Evolutionary conservation across 2,113 vertebrate species (phyloP).

Genomic region (Peromyscus polionotus): DNA sequence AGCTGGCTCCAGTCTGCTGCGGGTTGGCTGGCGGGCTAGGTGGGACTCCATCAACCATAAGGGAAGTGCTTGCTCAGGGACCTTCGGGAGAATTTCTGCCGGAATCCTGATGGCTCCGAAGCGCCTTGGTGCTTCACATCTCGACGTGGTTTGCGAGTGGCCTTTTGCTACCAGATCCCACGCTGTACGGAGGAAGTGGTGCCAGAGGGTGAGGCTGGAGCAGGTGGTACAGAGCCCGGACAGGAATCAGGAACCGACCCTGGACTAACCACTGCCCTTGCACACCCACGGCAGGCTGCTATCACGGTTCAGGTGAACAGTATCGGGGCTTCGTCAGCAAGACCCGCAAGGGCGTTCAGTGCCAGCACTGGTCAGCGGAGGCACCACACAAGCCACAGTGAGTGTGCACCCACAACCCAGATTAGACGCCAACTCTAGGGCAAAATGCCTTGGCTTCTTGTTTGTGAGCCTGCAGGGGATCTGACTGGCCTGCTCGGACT

Average conservation of each 20-base stretch:
- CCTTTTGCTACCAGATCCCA: constrained; percentile 97
- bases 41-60: neutral
- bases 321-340: constrained; percentile 93
- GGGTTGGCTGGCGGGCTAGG: neutral
- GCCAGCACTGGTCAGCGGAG: constrained; percentile 94
- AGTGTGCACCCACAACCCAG: constrained; percentile 23
- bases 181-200: constrained; percentile 94
- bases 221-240: neutral
- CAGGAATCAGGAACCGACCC: neutral
- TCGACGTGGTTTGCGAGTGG: constrained; percentile 88
- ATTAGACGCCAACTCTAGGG: rapidly evolving
- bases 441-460: neutral
- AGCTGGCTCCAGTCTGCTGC: neutral
- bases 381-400: constrained; percentile 93
- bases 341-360: constrained; percentile 96
- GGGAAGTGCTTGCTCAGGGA: constrained; percentile 86
- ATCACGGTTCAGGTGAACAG: constrained; percentile 91
- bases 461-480: neutral
- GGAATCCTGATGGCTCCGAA: constrained; percentile 97
- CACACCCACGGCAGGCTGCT: constrained; percentile 90
- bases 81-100: constrained; percentile 96
- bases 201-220: constrained; percentile 89
- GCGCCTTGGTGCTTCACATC: constrained; percentile 98
- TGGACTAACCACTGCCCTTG: neutral
- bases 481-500: neutral